Base-by-base conservation (phyloP, 2,888 invertebrate genomes). In the Cantharis lateralis region DNA sequence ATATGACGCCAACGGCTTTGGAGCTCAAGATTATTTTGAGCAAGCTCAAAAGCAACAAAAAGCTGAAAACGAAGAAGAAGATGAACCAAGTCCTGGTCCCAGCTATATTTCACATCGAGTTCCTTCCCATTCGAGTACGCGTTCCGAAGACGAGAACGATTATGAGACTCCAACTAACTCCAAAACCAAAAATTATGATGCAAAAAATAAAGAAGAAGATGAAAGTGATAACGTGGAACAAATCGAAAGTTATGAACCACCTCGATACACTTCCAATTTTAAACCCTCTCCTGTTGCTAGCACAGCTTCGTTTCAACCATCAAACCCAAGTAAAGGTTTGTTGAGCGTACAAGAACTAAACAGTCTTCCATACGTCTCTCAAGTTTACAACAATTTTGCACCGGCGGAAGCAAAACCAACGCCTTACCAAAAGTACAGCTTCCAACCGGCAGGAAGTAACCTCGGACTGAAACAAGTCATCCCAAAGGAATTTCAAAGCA, bases 11-110 rank as follows among this genome's bases (percentile, higher is more conserved):
- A 62, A 68, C 11, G 71, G 69, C 10, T 86, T 86, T 71, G 81
- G 82, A 32, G 83, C 85, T 2, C 83, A 85, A 76, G 89, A 89
- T 81, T 89, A 87, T 78, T 86, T 87, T 68, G 86, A 87, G 64
- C 83, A 86, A 77, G 81, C 86, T 1, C 84, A 86, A 76, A 83
- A 83, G 64, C 77, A 82, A 32, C 69, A 78, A 68, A 62, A 75
- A 61, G 70, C 82, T 68, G 71, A 81, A 63, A 68, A 62, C 1
- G 75, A 81, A 68, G 81, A 80, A 32, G 68, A 80, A 32, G 76
- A 80, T 20, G 82, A 80, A 68, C 68, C 83, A 10, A 81, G 80
- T 70, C 85, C 86, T 3, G 86, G 85, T 16, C 87, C 87, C 0
- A 83, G 81, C 78, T 87, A 87, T 72, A 82, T 86, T 24, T 84